Conservation (phyloP, 2,797 vertebrate species). For the Sebastes itinus region DNA sequence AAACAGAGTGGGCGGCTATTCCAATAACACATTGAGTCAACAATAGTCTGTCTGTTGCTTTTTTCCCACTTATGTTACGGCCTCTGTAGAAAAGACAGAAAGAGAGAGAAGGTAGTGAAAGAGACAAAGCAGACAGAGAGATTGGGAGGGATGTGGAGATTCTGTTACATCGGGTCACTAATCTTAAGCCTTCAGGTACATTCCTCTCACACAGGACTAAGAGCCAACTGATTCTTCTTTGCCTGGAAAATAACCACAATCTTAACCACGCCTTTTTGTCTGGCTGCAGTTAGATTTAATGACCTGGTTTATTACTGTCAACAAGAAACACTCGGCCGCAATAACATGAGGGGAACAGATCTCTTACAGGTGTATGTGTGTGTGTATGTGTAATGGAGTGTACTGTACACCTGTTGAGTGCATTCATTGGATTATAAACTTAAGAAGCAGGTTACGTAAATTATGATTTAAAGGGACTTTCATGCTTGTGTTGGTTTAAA, state of each 20-base stretch:
- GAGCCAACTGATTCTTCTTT: not conserved
- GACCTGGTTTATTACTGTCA: not conserved
- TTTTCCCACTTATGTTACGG: conserved; percentile 1
- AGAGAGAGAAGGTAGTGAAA: not conserved
- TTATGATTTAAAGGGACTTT: conserved; percentile 11
- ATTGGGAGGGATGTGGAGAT: conserved; percentile 38
- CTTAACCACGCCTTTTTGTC: not conserved
- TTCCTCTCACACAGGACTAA: conserved; percentile 31
- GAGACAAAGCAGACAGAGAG: conserved; percentile 31
- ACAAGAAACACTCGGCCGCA: not conserved
- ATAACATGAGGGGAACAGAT: not conserved
- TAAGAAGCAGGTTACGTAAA: conserved; percentile 23
- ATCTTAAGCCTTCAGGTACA: conserved; percentile 51
- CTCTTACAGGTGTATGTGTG: not conserved
- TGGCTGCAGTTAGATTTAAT: not conserved
- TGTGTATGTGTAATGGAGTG: not conserved
- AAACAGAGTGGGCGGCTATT: not conserved
- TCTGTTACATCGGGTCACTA: conserved; percentile 49
- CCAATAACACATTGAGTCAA: not conserved
- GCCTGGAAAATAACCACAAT: not conserved
- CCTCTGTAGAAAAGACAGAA: conserved; percentile 24
- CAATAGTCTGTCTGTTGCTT: not conserved
- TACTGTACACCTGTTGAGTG: conserved; percentile 10
- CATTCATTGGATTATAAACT: not conserved
- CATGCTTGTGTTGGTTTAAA: conserved; percentile 5